phyloP scores from a whole-genome alignment of 2,113 vertebrate genomes.

The Chloropsis hardwickii region DNA sequence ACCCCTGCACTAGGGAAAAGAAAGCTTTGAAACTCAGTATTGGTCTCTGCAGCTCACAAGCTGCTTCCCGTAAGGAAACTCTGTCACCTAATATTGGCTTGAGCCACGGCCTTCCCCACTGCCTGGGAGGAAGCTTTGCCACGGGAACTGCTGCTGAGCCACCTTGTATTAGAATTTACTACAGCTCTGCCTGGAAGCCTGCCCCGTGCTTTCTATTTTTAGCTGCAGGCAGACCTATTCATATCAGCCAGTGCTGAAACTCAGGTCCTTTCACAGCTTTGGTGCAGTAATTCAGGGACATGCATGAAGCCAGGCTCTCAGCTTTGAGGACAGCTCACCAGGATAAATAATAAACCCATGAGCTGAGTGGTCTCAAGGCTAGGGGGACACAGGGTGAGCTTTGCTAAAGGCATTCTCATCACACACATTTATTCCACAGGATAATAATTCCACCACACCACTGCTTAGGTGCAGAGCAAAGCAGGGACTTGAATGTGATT shows the following conservation, averaged over 20 bases:
- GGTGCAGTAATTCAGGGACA: not conserved
- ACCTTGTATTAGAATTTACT: slow-evolving; percentile 30
- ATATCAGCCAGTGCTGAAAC: not conserved
- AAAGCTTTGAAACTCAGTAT: not conserved
- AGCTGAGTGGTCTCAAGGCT: not conserved
- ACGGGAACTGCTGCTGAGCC: not conserved
- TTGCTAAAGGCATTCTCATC: not conserved
- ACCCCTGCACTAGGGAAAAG: not conserved
- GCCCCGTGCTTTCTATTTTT: slow-evolving; percentile 30
- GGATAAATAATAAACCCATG: not conserved
- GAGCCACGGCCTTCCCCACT: not conserved
- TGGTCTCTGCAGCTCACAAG: not conserved
- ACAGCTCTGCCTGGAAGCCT: slow-evolving; percentile 41
- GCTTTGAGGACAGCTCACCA: not conserved
- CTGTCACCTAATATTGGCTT: not conserved
- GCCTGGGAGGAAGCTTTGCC: not conserved
- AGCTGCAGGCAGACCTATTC: slow-evolving; percentile 46
- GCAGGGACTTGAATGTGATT: not conserved
- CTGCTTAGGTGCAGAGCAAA: not conserved
- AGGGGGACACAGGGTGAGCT: not conserved
- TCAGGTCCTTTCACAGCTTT: not conserved
- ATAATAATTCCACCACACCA: not conserved
- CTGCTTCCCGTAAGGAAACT: not conserved
- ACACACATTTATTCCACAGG: not conserved
- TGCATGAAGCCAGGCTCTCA: not conserved